phyloP scores from a whole-genome alignment of 2,113 vertebrate species.

The Myiopsitta monachus region DNA sequence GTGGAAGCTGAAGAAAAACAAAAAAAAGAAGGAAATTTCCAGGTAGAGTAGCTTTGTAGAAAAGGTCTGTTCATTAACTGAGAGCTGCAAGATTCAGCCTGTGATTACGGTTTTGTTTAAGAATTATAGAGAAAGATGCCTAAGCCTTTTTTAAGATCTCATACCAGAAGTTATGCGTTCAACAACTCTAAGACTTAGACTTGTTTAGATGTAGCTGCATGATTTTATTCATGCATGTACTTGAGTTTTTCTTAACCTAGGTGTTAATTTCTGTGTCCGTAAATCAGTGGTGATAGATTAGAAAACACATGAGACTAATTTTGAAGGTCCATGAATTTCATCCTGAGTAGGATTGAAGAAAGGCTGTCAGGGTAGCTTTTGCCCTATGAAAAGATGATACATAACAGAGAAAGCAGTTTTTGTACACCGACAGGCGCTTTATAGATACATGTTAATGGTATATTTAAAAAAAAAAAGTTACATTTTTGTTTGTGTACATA shows the following conservation, averaged over 20 bases:
- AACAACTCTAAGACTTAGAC: neutral
- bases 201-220: neutral
- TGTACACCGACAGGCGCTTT: neutral
- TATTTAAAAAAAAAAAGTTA: neutral
- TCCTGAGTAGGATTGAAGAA: neutral
- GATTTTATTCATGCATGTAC: neutral
- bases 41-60: neutral
- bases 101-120: neutral
- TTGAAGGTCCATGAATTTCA: neutral
- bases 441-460: neutral
- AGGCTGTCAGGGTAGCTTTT: neutral
- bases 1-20: neutral
- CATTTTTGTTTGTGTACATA: neutral
- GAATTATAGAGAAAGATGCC: neutral
- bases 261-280: neutral
- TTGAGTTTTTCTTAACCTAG: neutral
- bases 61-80: neutral
- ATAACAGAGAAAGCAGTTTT: neutral
- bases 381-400: neutral
- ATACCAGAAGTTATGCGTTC: fast-evolving
- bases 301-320: neutral
- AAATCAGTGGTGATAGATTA: neutral
- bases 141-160: neutral
- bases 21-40: neutral
- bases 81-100: neutral